Conservation (phyloP, 2,113 vertebrate genomes). For the Melanerpes aurifrons region DNA sequence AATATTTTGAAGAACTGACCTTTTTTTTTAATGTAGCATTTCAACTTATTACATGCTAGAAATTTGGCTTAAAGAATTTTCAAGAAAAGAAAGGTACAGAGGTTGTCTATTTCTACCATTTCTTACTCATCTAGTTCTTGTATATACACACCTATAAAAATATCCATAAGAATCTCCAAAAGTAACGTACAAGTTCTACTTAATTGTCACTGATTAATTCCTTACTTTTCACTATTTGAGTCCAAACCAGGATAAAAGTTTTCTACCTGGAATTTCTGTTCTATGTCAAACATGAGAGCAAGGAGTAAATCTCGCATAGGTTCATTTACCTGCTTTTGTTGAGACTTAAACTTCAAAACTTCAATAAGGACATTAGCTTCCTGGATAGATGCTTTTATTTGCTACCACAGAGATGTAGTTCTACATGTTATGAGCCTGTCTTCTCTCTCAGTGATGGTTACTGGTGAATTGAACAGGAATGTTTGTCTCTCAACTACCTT, state of each 20-base stretch:
- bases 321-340: not conserved
- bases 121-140: not conserved
- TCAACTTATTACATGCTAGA: not conserved
- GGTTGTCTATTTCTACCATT: not conserved
- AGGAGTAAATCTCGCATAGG: not conserved
- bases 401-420: not conserved
- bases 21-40: not conserved
- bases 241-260: not conserved
- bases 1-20: not conserved
- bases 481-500: conserved; percentile 60
- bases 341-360: not conserved
- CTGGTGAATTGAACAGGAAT: conserved; percentile 33
- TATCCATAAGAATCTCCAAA: not conserved
- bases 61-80: not conserved
- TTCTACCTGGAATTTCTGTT: not conserved
- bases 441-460: not conserved
- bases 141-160: not conserved
- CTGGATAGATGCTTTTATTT: not conserved
- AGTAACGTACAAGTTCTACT: not conserved
- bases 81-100: not conserved
- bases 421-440: conserved; percentile 5
- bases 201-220: not conserved
- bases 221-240: not conserved
- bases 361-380: not conserved
- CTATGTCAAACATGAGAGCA: not conserved